Evolutionary conservation across 2,888 invertebrate genomes (phyloP), one percentile per base, ranked within the genome.

Genomic region (Cristatella mucedo): DNA sequence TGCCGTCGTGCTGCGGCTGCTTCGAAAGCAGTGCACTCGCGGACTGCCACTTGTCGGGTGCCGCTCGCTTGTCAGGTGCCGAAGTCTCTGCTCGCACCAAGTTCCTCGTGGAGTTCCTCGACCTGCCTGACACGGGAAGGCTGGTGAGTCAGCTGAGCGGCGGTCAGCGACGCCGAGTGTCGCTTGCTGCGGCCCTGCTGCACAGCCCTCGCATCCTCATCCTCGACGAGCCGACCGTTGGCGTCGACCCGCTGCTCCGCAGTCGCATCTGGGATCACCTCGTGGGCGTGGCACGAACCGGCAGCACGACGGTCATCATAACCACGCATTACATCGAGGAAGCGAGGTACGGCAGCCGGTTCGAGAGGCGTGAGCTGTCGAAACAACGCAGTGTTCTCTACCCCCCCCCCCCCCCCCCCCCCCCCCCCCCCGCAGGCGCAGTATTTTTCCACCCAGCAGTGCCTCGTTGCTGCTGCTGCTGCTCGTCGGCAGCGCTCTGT

Each of bases 241-340:
- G 86, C 3, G 86, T 87, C 41, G 86, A 87, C 71, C 86, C 86
- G 0, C 71, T 84, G 48, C 73, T 89, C 4, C 51, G 67, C 46
- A 59, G 62, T 47, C 58, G 84, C 65, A 89, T 89, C 63, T 89
- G 89, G 89, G 83, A 82, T 55, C 85, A 89, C 62, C 71, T 89
- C 61, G 80, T 86, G 43, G 77, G 82, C 58, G 82, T 89, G 59
- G 83, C 86, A 51, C 80, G 81, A 68, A 79, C 80, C 46, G 81
- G 82, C 29, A 79, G 82, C 65, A 87, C 84, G 67, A 89, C 89
- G 16, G 87, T 89, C 51, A 85, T 89, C 43, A 84, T 89, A 42
- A 89, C 89, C 49, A 82, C 89, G 59, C 83, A 91, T 76, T 91
- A 91, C 59, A 87, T 89, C 45, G 89, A 91, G 66, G 89, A 91